These are phyloP conservation scores for Beris morrisii DNA, from an alignment of 2,888 invertebrate species.

Conservation along the genomic window DNA sequence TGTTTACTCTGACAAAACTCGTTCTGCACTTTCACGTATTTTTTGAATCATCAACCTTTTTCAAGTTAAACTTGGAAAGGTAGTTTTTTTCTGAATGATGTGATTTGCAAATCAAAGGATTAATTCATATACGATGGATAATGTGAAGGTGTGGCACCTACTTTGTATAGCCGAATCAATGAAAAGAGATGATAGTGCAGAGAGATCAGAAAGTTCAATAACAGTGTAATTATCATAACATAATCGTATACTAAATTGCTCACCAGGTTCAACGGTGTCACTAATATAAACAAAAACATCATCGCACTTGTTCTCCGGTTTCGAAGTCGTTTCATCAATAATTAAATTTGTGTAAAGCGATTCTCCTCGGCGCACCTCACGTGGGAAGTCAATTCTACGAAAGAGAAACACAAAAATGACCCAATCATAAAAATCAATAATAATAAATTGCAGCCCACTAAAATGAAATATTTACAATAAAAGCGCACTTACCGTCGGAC, in stretches of 20 bases:
- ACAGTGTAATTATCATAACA: background rate
- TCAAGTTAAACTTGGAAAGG: too few relatives aligned
- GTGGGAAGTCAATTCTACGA: slow-evolving; percentile 72
- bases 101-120: too few relatives aligned
- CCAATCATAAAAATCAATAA: background rate
- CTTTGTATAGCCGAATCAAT: too few relatives aligned
- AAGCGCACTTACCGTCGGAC: slow-evolving; percentile 55
- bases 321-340: slow-evolving; percentile 71
- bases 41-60: too few relatives aligned
- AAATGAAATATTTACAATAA: background rate
- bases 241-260: background rate
- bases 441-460: background rate
- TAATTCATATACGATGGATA: too few relatives aligned
- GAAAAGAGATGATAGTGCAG: too few relatives aligned
- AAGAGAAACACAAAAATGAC: slow-evolving; percentile 35
- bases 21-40: too few relatives aligned
- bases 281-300: slow-evolving; percentile 78
- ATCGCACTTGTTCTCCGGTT: slow-evolving; percentile 67
- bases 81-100: too few relatives aligned
- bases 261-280: slow-evolving; percentile 81
- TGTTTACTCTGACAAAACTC: too few relatives aligned
- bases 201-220: background rate
- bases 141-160: too few relatives aligned
- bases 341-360: slow-evolving; percentile 78
- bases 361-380: slow-evolving; percentile 71